phyloP scores from a whole-genome alignment of 2,113 vertebrate species.

The Stegastes partitus region DNA sequence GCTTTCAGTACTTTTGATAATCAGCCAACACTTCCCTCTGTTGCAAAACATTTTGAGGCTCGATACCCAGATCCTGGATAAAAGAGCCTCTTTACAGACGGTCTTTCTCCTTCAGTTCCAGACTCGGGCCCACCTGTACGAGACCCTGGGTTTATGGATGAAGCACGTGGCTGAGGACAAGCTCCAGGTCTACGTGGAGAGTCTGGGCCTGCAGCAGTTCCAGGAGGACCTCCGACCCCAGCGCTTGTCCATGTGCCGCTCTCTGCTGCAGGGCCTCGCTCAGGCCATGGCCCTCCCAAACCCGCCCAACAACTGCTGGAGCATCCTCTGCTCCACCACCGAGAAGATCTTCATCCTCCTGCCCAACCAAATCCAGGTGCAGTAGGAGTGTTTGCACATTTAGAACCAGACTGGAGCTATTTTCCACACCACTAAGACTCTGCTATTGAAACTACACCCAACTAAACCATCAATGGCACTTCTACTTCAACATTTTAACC shows the following conservation, averaged over 20 bases:
- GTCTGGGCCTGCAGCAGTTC: constrained; percentile 88
- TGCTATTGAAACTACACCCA: neutral
- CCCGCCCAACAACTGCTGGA: constrained; percentile 90
- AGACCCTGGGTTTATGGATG: constrained; percentile 89
- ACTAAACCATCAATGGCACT: neutral
- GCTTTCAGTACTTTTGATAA: too few species aligned
- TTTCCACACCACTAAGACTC: too few species aligned
- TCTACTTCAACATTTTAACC: neutral
- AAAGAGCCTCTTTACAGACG: too few species aligned
- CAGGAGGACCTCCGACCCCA: constrained; percentile 63
- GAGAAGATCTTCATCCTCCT: constrained; percentile 90
- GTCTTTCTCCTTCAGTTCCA: constrained; percentile 75
- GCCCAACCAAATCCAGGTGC: constrained; percentile 90
- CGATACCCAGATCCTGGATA: too few species aligned
- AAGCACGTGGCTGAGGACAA: constrained; percentile 94
- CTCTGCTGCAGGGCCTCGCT: constrained; percentile 87
- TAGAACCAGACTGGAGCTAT: too few species aligned
- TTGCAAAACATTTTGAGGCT: too few species aligned
- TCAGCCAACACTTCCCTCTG: too few species aligned
- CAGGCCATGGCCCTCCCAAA: constrained; percentile 92
- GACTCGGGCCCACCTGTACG: constrained; percentile 87
- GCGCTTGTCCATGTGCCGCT: constrained; percentile 75
- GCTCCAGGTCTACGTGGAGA: constrained; percentile 87
- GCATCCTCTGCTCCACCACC: constrained; percentile 84
- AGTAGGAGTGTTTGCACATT: fast-evolving